These are phyloP conservation scores for Ditylenchus dipsaci DNA, from an alignment of 1,140 invertebrate species.

Conservation along the genomic window DNA sequence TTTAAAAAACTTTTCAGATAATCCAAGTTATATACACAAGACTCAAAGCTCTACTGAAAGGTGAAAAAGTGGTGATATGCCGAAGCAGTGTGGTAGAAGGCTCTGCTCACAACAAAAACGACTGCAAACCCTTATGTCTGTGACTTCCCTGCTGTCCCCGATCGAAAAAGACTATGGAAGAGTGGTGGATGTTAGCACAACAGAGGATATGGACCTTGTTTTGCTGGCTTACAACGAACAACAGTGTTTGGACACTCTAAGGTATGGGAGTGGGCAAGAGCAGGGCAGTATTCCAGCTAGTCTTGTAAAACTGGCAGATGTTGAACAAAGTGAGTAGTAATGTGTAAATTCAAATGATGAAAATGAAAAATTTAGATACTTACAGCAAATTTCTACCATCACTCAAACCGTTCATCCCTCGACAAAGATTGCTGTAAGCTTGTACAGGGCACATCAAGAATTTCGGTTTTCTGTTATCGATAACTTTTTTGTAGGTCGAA, in stretches of 20 bases:
- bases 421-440: conserved; percentile 27
- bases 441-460: too few species aligned
- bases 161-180: conserved; percentile 32
- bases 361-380: conserved; percentile 10
- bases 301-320: conserved; percentile 11
- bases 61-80: conserved; percentile 24
- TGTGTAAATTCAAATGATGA: neutral
- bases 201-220: conserved; percentile 29
- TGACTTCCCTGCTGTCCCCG: conserved; percentile 33
- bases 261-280: neutral
- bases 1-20: too few species aligned
- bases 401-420: conserved; percentile 37
- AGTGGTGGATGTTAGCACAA: conserved; percentile 43
- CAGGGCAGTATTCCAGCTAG: neutral
- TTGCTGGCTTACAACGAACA: conserved; percentile 34
- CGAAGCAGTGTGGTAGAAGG: conserved; percentile 21
- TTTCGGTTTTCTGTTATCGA: too few species aligned
- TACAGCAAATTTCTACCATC: conserved; percentile 38
- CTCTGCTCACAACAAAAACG: conserved; percentile 16
- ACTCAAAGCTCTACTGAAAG: conserved; percentile 9
- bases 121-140: conserved; percentile 28
- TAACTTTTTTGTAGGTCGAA: too few species aligned
- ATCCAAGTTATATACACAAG: conserved; percentile 23
- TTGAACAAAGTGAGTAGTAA: conserved; percentile 3
- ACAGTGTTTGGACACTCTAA: conserved; percentile 18